Evolutionary conservation across 2,797 vertebrate genomes (phyloP).

Genomic region (Enteromius thamalakanensis): DNA sequence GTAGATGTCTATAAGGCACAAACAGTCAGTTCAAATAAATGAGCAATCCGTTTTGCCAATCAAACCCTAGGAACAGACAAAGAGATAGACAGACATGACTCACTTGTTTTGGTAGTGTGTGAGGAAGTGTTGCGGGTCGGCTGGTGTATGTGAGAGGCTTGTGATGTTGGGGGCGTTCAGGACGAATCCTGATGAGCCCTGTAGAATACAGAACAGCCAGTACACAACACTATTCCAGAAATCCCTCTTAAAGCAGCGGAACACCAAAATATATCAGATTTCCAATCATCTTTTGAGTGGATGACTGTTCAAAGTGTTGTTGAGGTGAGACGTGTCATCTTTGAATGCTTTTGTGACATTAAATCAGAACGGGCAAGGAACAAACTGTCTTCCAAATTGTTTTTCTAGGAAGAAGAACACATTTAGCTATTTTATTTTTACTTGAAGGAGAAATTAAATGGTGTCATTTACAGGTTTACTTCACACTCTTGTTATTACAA

Average conservation of each 20-base stretch:
- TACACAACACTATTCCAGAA: constrained; percentile 28
- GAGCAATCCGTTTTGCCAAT: constrained; percentile 26
- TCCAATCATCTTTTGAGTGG: not conserved
- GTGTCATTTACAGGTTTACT: not conserved
- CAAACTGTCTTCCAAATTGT: not conserved
- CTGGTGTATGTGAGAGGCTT: constrained; percentile 54
- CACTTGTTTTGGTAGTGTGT: constrained; percentile 68
- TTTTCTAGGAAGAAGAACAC: not conserved
- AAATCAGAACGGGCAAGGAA: not conserved
- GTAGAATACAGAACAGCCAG: constrained; percentile 49
- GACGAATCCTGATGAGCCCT: constrained; percentile 67
- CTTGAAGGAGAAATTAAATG: not conserved
- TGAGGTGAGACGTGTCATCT: not conserved
- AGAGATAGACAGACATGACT: constrained; percentile 55
- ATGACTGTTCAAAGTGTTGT: constrained; percentile 13
- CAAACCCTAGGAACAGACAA: not conserved
- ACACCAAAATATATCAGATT: not conserved
- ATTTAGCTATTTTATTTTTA: not conserved
- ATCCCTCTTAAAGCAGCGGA: constrained; percentile 11
- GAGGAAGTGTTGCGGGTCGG: constrained; percentile 62
- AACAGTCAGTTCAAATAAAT: constrained; percentile 20
- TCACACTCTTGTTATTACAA: not conserved
- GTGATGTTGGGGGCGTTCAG: constrained; percentile 61
- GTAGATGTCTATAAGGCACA: constrained; percentile 3
- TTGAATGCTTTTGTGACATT: constrained; percentile 1